These are phyloP conservation scores for Eidolon helvum DNA, from an alignment of 2,113 vertebrate species.

Conservation along the genomic window DNA sequence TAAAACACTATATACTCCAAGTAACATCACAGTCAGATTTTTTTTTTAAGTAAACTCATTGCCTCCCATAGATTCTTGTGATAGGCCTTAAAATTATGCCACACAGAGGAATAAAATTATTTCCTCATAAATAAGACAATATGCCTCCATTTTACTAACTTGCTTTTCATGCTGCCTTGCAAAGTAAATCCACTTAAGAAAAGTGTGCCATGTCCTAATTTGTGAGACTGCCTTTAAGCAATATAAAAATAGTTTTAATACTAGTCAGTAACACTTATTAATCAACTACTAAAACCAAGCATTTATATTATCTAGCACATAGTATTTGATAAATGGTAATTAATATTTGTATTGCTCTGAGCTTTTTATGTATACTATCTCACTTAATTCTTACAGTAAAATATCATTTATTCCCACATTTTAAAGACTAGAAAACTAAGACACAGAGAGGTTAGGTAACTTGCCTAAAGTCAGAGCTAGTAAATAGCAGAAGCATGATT, in stretches of 20 bases:
- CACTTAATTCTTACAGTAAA: neutral
- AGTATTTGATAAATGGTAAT: neutral
- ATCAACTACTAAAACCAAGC: neutral
- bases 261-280: neutral
- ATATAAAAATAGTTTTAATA: neutral
- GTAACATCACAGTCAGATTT: neutral
- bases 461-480: neutral
- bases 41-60: neutral
- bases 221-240: neutral
- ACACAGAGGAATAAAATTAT: neutral
- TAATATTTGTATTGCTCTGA: neutral
- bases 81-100: neutral
- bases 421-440: neutral
- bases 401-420: neutral
- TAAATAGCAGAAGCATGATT: neutral
- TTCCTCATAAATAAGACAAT: neutral
- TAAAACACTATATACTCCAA: neutral
- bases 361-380: neutral
- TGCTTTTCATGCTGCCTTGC: neutral
- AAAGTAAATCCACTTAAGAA: neutral
- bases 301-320: neutral
- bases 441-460: neutral
- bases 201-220: neutral
- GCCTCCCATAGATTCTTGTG: neutral
- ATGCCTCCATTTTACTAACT: neutral